These are phyloP conservation scores for Coenonympha arcania DNA, from an alignment of 2,888 invertebrate genomes.

Conservation along the genomic window DNA sequence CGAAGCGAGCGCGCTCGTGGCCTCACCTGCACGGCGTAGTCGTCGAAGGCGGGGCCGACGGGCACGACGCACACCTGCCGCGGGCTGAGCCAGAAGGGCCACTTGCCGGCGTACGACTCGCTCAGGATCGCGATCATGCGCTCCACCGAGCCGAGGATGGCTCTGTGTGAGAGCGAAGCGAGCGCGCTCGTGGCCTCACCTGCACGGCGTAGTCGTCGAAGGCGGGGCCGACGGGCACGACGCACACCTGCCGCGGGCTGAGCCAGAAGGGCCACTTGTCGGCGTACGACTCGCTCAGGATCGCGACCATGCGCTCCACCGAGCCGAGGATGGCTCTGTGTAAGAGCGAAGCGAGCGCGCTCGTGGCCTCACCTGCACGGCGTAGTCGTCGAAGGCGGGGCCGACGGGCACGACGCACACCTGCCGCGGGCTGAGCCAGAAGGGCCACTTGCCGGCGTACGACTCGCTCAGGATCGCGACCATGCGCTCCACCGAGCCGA, in stretches of 20 bases:
- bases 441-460: slow-evolving; percentile 99
- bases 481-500: slow-evolving; percentile 98
- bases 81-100: slow-evolving; percentile 99
- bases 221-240: slow-evolving; percentile 91
- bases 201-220: slow-evolving; percentile 91
- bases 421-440: slow-evolving; percentile 98
- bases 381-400: slow-evolving; percentile 90
- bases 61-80: slow-evolving; percentile 92
- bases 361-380: slow-evolving; percentile 87
- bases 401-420: slow-evolving; percentile 92
- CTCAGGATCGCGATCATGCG: slow-evolving; percentile 98
- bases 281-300: slow-evolving; percentile 95
- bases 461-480: slow-evolving; percentile 97
- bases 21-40: slow-evolving; percentile 86
- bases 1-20: slow-evolving; percentile 99
- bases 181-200: slow-evolving; percentile 95
- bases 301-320: slow-evolving; percentile 98
- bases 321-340: no score
- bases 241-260: slow-evolving; percentile 91
- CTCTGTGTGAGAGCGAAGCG: slow-evolving; percentile 99
- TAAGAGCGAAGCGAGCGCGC: slow-evolving; percentile 99
- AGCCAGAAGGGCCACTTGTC: slow-evolving; percentile 99
- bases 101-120: slow-evolving; percentile 98
- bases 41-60: slow-evolving; percentile 89
- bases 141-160: slow-evolving; percentile 98